Evolutionary conservation across 2,888 invertebrate species (phyloP), one percentile per base, ranked within the genome.

Genomic region (Pseudoips prasinana): DNA sequence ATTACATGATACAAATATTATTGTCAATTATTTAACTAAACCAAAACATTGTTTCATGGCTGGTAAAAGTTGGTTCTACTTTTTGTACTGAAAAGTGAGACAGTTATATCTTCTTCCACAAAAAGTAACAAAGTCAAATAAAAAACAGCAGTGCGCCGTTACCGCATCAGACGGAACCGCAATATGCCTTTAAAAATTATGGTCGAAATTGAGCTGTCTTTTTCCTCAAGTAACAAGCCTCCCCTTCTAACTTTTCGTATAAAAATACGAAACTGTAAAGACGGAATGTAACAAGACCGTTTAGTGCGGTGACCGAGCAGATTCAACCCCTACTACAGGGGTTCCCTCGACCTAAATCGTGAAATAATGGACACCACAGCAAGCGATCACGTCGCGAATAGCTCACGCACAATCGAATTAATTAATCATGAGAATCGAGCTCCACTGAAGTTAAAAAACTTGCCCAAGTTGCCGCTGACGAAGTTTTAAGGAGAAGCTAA

Each of bases 401-500:
- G 75, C 77, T 77, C 70, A 77, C 72, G 77, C 72, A 85, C 81
- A 88, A 87, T 86, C 80, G 70, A 83, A 84, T 88, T 86, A 87
- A 88, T 88, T 88, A 86, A 87, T 88, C 87, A 85, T 74, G 73
- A 74, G 71, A 75, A 73, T 66, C 73, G 67, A 75, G 75, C 75
- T 72, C 60, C 60, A 41, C 57, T 62, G 39, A 73, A 86, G 82
- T 86, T 83, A 83, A 87, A 86, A 88, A 85, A 82, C 75, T 84
- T 81, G 69, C 73, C 69, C 70, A 61, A 79, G 69, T 72, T 66
- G 51, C 65, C 58, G 75, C 65, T 58, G 75, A 40, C 61, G 47
- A 85, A 88, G 80, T 87, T 88, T 85, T 79, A 75, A 83, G 84
- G 80, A 78, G 83, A 83, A 83, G 75, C 82, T 86, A 85, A 86